Percentiles rank a stretch among this genome's conserved stretches.
Evolutionary conservation across 2,888 invertebrate species (phyloP).

Genomic region (Scaptomyza reducta): DNA sequence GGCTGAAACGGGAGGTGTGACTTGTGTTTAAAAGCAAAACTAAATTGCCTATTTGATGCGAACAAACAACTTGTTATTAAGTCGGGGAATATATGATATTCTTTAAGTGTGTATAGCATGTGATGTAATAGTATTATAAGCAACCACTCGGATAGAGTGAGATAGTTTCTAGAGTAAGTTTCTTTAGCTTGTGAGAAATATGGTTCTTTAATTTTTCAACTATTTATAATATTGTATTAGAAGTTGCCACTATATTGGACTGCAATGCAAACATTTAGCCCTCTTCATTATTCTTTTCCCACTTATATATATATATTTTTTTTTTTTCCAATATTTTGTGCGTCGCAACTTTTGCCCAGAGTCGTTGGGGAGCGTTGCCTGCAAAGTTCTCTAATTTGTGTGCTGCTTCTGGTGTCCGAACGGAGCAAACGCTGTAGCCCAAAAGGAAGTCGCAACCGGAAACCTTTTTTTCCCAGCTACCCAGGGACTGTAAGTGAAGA

Average conservation of each 20-base stretch:
- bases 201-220: no score
- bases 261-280: not conserved
- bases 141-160: no score
- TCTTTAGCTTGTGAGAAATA: no score
- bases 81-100: not conserved
- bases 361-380: slow-evolving; percentile 39
- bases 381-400: slow-evolving; percentile 78
- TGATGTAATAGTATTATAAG: not conserved
- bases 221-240: not conserved
- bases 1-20: slow-evolving; percentile 56
- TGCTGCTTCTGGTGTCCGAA: slow-evolving; percentile 73
- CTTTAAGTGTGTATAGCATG: not conserved
- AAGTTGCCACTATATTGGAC: not conserved
- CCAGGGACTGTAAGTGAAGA: slow-evolving; percentile 61
- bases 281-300: not conserved
- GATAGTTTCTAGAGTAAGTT: no score
- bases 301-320: slow-evolving; percentile 14
- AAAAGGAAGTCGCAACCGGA: slow-evolving; percentile 80
- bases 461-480: slow-evolving; percentile 66
- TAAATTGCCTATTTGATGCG: slow-evolving; percentile 62
- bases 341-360: slow-evolving; percentile 50
- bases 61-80: slow-evolving; percentile 40
- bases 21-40: slow-evolving; percentile 34
- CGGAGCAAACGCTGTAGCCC: slow-evolving; percentile 21
- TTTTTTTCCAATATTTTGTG: slow-evolving; percentile 52